phyloP scores from a whole-genome alignment of 2,888 invertebrate genomes.

The Cheilosia soror region DNA sequence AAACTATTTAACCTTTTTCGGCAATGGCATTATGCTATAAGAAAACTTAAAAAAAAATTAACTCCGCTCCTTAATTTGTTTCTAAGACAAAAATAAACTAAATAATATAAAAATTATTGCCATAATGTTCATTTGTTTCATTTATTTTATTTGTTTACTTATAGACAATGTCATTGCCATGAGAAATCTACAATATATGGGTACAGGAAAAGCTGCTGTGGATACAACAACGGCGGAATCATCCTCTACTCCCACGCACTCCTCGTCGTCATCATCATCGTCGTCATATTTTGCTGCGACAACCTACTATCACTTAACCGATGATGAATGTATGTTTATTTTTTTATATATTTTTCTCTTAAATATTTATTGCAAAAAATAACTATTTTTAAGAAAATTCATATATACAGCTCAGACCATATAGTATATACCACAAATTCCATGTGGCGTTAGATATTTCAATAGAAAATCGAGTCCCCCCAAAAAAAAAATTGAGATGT shows the following conservation, averaged over 20 bases:
- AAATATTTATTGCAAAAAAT: slow-evolving; percentile 42
- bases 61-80: background rate
- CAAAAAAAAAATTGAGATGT: background rate
- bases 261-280: slow-evolving; percentile 77
- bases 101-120: slow-evolving; percentile 37
- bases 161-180: slow-evolving; percentile 83
- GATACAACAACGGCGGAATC: slow-evolving; percentile 80
- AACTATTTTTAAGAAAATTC: too few relatives aligned
- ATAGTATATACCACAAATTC: background rate
- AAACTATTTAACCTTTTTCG: slow-evolving; percentile 17
- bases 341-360: slow-evolving; percentile 39
- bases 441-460: slow-evolving; percentile 1
- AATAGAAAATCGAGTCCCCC: background rate
- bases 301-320: slow-evolving; percentile 83
- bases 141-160: slow-evolving; percentile 79
- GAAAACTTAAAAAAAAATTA: slow-evolving; percentile 32
- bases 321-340: slow-evolving; percentile 83
- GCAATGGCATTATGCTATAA: slow-evolving; percentile 75
- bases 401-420: slow-evolving; percentile 14
- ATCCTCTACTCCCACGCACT: slow-evolving; percentile 77
- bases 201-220: slow-evolving; percentile 78
- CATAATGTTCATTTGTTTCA: slow-evolving; percentile 71
- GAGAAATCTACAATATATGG: slow-evolving; percentile 83
- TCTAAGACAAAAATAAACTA: slow-evolving; percentile 3
- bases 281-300: slow-evolving; percentile 83